Evolutionary conservation across 2,113 vertebrate genomes (phyloP), one percentile per base, ranked within the genome.

Genomic region (Semnornis frantzii): DNA sequence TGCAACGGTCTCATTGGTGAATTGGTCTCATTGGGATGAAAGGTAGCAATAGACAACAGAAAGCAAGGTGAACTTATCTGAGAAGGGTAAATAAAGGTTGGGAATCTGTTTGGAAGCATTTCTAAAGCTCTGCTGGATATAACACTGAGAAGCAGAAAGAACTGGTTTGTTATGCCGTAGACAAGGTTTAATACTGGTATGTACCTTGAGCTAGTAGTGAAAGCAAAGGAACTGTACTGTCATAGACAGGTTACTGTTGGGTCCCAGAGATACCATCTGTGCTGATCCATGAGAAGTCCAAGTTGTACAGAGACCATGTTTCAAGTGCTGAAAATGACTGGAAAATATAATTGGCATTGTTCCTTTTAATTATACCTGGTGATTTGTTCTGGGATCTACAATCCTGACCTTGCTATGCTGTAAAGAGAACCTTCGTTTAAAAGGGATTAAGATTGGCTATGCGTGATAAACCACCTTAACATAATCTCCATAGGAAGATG

Each of bases 341-440:
- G 81, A 95, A 91, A 94, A 92, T 70, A 24, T 72, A 89, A 92
- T 4, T 91, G 74, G 46, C 89, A 63, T 87, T 66, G 74, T 82
- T 96, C 59, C 84, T 90, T 96, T 89, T 90, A 93, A 90, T 94
- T 92, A 94, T 89, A 84, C 68, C 77, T 87, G 89, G 89, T 93
- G 89, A 89, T 95, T 93, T 95, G 71, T 93, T 93, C 84, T 6
- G 34, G 89, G 68, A 82, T 82, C 92, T 92, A 73, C 46, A 89
- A 76, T 66, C 74, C 68, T 76, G 91, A 93, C 86, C 89, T 93
- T 92, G 84, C 85, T 96, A 70, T 24, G 64, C 81, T 68, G 33
- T 71, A 91, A 93, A 89, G 77, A 82, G 70, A 81, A 48, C 75
- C 60, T 94, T 95, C 79, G 89, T 96, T 96, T 94, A 82, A 72